These are phyloP conservation scores for Drosophila barbarae DNA, from an alignment of 2,888 invertebrate species.

Conservation along the genomic window DNA sequence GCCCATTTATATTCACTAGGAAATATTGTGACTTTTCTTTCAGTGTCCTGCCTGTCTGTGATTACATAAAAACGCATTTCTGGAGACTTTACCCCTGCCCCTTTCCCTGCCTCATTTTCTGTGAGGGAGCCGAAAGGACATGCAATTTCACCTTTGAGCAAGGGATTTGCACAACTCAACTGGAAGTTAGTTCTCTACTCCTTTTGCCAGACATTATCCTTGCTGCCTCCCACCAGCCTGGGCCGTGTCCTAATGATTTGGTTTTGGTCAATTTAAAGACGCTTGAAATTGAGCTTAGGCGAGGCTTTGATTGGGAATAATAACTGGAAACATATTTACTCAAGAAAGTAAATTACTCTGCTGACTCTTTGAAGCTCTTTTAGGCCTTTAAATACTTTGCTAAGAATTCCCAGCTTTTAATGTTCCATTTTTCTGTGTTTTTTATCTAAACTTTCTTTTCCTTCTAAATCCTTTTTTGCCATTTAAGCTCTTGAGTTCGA, in stretches of 20 bases:
- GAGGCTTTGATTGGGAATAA: not conserved
- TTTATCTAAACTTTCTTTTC: not conserved
- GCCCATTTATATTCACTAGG: not conserved
- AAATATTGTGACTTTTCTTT: not conserved
- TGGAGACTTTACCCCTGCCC: constrained; percentile 5
- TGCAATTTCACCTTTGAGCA: constrained; percentile 31
- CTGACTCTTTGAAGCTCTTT: not conserved
- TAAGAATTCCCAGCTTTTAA: not conserved
- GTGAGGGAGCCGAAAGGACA: constrained; percentile 14
- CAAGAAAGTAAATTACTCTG: not conserved
- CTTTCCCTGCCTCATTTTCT: not conserved
- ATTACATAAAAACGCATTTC: constrained; percentile 61
- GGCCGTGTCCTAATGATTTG: constrained; percentile 25
- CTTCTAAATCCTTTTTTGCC: not conserved
- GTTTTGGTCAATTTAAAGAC: constrained; percentile 24
- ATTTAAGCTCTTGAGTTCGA: constrained; percentile 15
- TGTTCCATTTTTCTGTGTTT: not conserved
- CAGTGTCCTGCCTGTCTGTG: constrained; percentile 35
- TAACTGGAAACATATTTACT: not conserved
- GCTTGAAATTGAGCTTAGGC: not conserved
- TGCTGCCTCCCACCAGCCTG: not conserved
- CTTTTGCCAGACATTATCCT: not conserved
- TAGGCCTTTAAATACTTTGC: not conserved
- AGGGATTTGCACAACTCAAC: constrained; percentile 26
- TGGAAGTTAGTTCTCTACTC: constrained; percentile 13